Conservation (phyloP, 2,888 invertebrate species). For the Gibbula magus region DNA sequence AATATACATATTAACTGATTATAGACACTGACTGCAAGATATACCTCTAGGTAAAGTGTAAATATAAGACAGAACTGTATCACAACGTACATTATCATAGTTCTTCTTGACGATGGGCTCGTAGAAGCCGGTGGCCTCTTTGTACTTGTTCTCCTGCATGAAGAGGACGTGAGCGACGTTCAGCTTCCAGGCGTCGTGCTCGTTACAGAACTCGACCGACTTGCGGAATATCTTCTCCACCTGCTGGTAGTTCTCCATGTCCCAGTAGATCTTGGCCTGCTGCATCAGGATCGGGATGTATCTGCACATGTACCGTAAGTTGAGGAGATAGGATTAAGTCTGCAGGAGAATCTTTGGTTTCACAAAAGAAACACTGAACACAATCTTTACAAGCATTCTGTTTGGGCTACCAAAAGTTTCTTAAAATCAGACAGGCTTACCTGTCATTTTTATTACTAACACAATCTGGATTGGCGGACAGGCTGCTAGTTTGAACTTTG, state of each 20-base stretch:
- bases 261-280: constrained; percentile 99
- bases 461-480: no score
- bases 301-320: constrained; percentile 74
- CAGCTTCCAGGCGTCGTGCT: constrained; percentile 96
- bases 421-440: no score
- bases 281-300: constrained; percentile 99
- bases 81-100: constrained; percentile 82
- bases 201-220: constrained; percentile 98
- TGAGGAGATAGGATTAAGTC: no score
- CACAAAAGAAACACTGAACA: no score
- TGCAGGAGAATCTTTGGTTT: no score
- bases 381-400: no score
- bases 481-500: no score
- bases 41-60: no score
- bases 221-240: constrained; percentile 98
- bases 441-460: no score
- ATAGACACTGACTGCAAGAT: no score
- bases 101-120: constrained; percentile 97
- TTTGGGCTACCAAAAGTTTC: no score
- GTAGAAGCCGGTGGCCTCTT: constrained; percentile 97
- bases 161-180: constrained; percentile 99
- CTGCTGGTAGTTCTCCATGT: constrained; percentile 94
- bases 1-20: no score
- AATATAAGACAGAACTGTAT: neutral
- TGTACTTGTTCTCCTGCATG: constrained; percentile 99